A percentile compares a stretch with the other conserved stretches of the same genome.
Evolutionary conservation across 2,888 invertebrate species (phyloP).

Genomic region (Diarsia brunnea): DNA sequence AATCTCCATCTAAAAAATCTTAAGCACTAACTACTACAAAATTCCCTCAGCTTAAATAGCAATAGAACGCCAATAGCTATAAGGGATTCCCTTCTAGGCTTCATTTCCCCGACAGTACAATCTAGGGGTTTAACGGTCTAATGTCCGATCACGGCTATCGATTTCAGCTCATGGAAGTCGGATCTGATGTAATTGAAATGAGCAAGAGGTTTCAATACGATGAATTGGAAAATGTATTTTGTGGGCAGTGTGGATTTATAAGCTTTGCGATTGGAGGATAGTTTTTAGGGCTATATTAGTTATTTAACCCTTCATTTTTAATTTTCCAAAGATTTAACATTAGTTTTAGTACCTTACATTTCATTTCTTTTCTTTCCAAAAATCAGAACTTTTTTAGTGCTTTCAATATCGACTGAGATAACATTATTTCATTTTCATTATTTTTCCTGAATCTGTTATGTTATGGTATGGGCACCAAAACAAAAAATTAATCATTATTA

Average conservation of each 20-base stretch:
- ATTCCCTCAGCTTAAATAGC: conserved; percentile 1
- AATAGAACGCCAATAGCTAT: conserved; percentile 1
- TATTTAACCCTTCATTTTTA: not conserved
- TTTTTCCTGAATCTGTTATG: too few species aligned
- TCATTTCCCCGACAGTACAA: conserved; percentile 38
- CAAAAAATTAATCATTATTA: too few species aligned
- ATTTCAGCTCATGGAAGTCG: conserved; percentile 55
- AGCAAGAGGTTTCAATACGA: conserved; percentile 36
- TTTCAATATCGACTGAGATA: too few species aligned
- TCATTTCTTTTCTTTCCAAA: too few species aligned
- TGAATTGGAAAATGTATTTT: conserved; percentile 43
- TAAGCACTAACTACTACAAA: conserved; percentile 1
- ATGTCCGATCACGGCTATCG: conserved; percentile 59
- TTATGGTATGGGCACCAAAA: too few species aligned
- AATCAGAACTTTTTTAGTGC: too few species aligned
- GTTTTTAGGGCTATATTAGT: not conserved
- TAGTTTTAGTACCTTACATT: too few species aligned
- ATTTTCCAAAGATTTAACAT: too few species aligned
- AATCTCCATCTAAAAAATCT: not conserved
- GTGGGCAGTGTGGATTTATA: not conserved
- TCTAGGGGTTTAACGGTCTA: conserved; percentile 53
- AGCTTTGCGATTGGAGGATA: not conserved
- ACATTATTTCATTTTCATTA: too few species aligned
- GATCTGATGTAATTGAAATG: conserved; percentile 52
- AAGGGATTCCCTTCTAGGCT: conserved; percentile 18